A percentile compares a stretch with the other conserved stretches of the same genome.
Evolutionary conservation across 2,113 vertebrate species (phyloP).

Genomic region (Pyrgilauda ruficollis): DNA sequence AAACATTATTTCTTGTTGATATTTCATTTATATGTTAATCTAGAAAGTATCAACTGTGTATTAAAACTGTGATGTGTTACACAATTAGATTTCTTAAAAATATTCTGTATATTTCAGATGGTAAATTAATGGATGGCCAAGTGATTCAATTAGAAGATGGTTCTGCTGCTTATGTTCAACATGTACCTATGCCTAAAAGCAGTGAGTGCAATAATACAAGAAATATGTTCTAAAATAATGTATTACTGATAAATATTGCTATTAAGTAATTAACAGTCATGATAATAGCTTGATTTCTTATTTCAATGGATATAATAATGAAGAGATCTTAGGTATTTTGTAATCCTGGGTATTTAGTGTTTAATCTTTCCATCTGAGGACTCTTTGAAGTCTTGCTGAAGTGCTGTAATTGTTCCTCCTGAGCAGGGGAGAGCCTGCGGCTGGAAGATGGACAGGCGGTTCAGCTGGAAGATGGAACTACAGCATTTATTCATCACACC

Average conservation of each 20-base stretch:
- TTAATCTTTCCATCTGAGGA: background rate
- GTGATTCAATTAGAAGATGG: slow-evolving; percentile 97
- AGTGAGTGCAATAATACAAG: slow-evolving; percentile 74
- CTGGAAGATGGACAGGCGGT: slow-evolving; percentile 96
- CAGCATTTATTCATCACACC: slow-evolving; percentile 92
- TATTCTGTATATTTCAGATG: slow-evolving; percentile 77
- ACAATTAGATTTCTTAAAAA: background rate
- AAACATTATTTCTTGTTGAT: slow-evolving; percentile 13
- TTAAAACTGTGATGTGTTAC: background rate
- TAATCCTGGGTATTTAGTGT: background rate
- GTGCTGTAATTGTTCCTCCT: background rate
- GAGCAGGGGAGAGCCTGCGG: slow-evolving; percentile 88
- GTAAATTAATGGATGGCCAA: slow-evolving; percentile 95
- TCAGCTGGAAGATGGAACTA: slow-evolving; percentile 96
- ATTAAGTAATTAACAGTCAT: background rate
- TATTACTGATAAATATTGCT: background rate
- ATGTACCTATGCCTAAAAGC: slow-evolving; percentile 90
- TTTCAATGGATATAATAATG: background rate
- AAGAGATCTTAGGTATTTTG: background rate
- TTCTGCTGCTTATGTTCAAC: slow-evolving; percentile 95
- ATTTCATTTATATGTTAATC: background rate
- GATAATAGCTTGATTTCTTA: background rate
- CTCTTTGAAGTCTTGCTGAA: background rate
- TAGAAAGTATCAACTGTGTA: background rate
- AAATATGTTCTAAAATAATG: background rate